phyloP scores from a whole-genome alignment of 2,113 vertebrate genomes.

The Enhydra lutris region DNA sequence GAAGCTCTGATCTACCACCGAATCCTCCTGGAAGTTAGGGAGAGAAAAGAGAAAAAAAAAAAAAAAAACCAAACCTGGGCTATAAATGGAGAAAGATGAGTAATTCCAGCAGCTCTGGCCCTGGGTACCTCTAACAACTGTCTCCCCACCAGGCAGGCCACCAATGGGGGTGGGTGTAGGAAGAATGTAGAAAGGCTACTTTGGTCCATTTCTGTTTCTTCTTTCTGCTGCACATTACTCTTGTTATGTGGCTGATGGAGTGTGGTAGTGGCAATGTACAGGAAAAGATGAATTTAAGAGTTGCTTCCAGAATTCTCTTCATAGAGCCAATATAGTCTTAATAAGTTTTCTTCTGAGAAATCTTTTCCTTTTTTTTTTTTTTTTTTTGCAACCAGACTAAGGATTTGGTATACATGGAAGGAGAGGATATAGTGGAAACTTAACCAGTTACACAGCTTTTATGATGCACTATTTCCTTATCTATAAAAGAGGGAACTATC shows the following conservation, averaged over 20 bases:
- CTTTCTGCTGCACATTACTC: neutral
- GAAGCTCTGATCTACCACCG: neutral
- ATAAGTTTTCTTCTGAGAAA: neutral
- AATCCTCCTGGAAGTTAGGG: neutral
- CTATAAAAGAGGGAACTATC: neutral
- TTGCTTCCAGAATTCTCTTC: neutral
- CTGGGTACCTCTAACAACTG: neutral
- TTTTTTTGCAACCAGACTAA: neutral
- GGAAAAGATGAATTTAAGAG: neutral
- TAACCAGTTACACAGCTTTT: neutral
- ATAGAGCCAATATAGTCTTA: neutral
- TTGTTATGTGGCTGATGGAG: neutral
- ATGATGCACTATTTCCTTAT: neutral
- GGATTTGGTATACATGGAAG: neutral
- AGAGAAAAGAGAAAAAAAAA: neutral
- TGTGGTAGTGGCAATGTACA: neutral
- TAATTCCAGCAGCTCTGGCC: neutral
- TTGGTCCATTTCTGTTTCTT: neutral
- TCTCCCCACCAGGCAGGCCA: neutral
- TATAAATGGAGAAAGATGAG: neutral
- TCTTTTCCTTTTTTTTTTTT: neutral
- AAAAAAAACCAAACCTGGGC: neutral
- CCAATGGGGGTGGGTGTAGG: rapidly evolving
- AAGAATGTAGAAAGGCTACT: neutral
- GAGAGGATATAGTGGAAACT: neutral